Conservation (phyloP, 64 coral and sea anemone genomes). For the Platygyra sinensis region DNA sequence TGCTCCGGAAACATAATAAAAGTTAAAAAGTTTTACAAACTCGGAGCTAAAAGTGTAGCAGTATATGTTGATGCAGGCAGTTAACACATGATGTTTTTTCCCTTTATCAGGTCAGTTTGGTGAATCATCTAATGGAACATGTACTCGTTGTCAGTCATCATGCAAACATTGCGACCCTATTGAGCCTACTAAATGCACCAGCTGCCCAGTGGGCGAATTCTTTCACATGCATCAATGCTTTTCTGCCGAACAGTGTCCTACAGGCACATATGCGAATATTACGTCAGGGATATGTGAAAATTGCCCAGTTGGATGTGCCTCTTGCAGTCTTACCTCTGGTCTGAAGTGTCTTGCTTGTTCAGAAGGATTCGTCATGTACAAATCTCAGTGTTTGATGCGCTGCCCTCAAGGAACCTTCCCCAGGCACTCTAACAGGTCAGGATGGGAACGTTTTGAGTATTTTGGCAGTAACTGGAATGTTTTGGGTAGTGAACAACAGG, state of each 20-base stretch:
- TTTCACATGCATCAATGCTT: conserved; percentile 66
- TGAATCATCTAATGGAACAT: conserved; percentile 47
- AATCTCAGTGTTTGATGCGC: conserved; percentile 39
- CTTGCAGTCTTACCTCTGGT: conserved; percentile 28
- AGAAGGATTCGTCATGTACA: conserved; percentile 62
- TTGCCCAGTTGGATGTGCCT: conserved; percentile 64
- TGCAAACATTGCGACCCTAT: conserved; percentile 69
- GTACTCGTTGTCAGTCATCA: conserved; percentile 57
- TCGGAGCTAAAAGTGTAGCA: too few relatives aligned
- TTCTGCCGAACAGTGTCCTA: conserved; percentile 60
- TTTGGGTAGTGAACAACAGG: neutral
- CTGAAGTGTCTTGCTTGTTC: conserved; percentile 57
- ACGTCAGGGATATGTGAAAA: conserved; percentile 54
- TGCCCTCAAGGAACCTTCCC: conserved; percentile 71
- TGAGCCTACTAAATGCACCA: conserved; percentile 69
- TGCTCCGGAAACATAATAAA: too few relatives aligned
- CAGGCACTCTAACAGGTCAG: conserved; percentile 32
- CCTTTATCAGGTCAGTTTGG: conserved; percentile 16
- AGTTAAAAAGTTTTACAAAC: too few relatives aligned
- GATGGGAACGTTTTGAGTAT: neutral
- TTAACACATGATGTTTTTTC: neutral
- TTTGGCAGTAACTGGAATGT: neutral
- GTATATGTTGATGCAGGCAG: too few relatives aligned
- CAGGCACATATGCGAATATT: conserved; percentile 69
- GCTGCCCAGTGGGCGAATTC: conserved; percentile 62